A percentile compares a stretch with the other conserved stretches of the same genome.
Conservation (phyloP, 2,888 invertebrate species). For the Rotaria magnacalcarata region DNA sequence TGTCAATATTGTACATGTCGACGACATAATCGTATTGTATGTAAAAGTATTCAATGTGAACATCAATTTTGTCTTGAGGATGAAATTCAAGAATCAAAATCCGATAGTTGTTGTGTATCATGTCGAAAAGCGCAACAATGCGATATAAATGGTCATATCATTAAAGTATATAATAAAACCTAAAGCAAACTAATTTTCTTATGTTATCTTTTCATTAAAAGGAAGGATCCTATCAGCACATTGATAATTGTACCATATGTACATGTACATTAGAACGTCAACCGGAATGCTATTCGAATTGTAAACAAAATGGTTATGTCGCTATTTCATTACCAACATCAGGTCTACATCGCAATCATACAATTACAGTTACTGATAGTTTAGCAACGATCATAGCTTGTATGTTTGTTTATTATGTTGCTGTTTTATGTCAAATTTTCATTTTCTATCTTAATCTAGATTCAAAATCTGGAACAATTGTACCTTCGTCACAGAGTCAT, state of each 20-base stretch:
- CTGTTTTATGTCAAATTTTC: background rate
- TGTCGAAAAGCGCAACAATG: background rate
- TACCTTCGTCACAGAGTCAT: background rate
- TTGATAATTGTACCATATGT: constrained; percentile 13
- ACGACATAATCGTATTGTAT: background rate
- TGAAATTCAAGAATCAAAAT: constrained; percentile 3
- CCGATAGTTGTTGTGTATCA: constrained; percentile 19
- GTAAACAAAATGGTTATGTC: background rate
- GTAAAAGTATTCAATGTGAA: constrained; percentile 33
- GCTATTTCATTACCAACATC: background rate
- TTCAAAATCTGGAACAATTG: background rate
- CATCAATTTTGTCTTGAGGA: constrained; percentile 18
- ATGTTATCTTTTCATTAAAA: background rate
- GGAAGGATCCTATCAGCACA: background rate
- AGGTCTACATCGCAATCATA: background rate
- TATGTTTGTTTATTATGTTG: background rate
- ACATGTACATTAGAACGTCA: background rate
- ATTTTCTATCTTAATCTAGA: background rate
- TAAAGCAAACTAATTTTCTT: background rate
- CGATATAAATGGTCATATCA: background rate
- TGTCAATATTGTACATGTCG: constrained; percentile 35
- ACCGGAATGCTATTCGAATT: background rate
- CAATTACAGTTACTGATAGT: background rate
- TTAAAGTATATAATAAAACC: background rate
- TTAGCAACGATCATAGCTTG: background rate